Percentiles rank a stretch among this genome's conserved stretches.
These are phyloP conservation scores for Mugil cephalus DNA, from an alignment of 2,113 vertebrate species.

Conservation along the genomic window DNA sequence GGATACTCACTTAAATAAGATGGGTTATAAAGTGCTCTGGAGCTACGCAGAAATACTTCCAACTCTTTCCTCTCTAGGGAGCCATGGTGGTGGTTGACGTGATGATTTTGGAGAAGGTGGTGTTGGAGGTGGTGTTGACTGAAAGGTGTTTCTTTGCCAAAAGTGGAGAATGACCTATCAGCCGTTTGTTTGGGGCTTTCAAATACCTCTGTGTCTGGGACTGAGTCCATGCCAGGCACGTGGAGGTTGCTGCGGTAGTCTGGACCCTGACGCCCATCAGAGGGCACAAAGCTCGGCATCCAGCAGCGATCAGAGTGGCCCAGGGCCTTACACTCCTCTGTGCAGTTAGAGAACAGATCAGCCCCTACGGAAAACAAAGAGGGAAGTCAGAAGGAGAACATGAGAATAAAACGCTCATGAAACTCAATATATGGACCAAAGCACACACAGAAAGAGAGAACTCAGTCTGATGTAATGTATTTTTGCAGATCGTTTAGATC, in stretches of 20 bases:
- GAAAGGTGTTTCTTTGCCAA: slow-evolving; percentile 93
- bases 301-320: slow-evolving; percentile 99
- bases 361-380: slow-evolving; percentile 80
- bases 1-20: slow-evolving; percentile 96
- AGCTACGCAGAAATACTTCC: slow-evolving; percentile 93
- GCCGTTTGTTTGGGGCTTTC: slow-evolving; percentile 90
- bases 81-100: slow-evolving; percentile 80
- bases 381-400: neutral
- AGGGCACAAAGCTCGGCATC: slow-evolving; percentile 97
- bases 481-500: neutral
- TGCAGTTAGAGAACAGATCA: slow-evolving; percentile 99
- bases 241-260: slow-evolving; percentile 99
- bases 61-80: slow-evolving; percentile 95
- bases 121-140: slow-evolving; percentile 67
- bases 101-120: slow-evolving; percentile 75
- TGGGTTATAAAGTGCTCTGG: slow-evolving; percentile 93
- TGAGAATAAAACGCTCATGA: no score
- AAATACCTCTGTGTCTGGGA: slow-evolving; percentile 98
- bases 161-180: slow-evolving; percentile 96
- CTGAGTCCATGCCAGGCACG: slow-evolving; percentile 98
- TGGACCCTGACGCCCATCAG: slow-evolving; percentile 94
- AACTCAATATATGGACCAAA: neutral
- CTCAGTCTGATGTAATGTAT: neutral
- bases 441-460: neutral
- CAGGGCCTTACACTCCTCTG: slow-evolving; percentile 98